Base-by-base conservation (phyloP, 2,888 invertebrate genomes). In the Eurois occulta region DNA sequence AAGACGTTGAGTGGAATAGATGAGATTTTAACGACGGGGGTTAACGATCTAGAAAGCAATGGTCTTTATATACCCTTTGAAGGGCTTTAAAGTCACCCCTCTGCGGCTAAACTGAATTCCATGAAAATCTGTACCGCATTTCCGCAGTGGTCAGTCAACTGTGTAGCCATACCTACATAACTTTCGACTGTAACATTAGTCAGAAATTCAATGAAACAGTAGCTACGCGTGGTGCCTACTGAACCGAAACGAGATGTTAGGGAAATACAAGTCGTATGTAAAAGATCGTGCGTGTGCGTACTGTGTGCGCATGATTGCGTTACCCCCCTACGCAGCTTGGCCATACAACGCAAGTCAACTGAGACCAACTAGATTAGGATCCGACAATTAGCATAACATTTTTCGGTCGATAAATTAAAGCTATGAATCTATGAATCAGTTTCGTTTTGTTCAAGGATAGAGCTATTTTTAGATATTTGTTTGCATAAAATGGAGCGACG, bases 231-330 rank as follows among this genome's bases (percentile, higher is more conserved):
- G 46, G 52, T 70, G 79, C 75, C 65, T 81, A 83, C 68, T 91
- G 91, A 91, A 89, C 91, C 90, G 88, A 86, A 86, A 90, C 89
- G 87, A 83, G 80, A 88, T 89, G 83, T 81, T 80, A 87, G 90
- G 90, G 90, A 89, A 91, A 93, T 85, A 91, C 89, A 86, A 90
- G 86, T 90, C 90, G 88, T 88, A 91, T 91, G 92, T 89, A 91
- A 93, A 91, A 89, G 83, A 86, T 86, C 90, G 83, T 86, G 90
- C 80, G 86, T 90, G 84, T 78, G 71, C 81, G 75, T 67, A 58
- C 60, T 60, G 21, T 60, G 21, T 72, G 69, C 77, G 82, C 81
- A 77, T 81, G 80, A 83, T 72, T 80, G 88, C 80, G 58, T 80
- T 38, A n/a, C 78, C 83, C 66, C 70, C 67, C 75, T 55, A 73